Base-by-base conservation (phyloP, 2,888 invertebrate genomes). In the Diarsia brunnea region DNA sequence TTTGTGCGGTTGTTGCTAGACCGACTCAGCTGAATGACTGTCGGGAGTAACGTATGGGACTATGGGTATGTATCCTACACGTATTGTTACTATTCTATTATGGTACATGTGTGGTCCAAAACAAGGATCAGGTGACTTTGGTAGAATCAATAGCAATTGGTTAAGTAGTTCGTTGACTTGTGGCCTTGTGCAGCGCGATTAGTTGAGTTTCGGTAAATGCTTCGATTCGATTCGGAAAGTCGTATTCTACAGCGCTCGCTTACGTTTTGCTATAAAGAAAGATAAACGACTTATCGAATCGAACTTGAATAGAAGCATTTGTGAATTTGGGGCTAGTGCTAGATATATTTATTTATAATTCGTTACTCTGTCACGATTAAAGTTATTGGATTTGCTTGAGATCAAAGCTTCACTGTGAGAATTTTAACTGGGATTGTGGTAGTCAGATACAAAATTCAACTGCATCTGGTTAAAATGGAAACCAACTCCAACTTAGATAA, bases 101-200 rank as follows among this genome's bases (percentile, higher is more conserved):
- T 43, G 27, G n/a, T 43, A 38, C 43, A 24, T n/a, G 38, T 60
- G 49, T 73, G 43, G n/a, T 77, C 67, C 43, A 12, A 67, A 60
- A 60, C 19, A 77, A 68, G 78, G 49, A 75, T 31, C 31, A 43
- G 16, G 53, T 67, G 43, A 65, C 73, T 27, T 51, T 51, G n/a
- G 19, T 61, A 43, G 69, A 19, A 51, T 61, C 27, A 4, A 69
- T 64, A 51, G 27, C n/a, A 61, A 78, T 31, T 77, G 43, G 55
- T 19, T 77, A 64, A 69, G 43, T 69, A 12, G 69, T 47, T 63
- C 49, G 49, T 64, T 70, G 79, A n/a, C 58, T 16, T 53, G 31
- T 65, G 2, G 51, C 4, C 55, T 75, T 66, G n/a, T 43, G 24
- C 49, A 75, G 24, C 16, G 14, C 16, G 21, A 58, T 21, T 31